Percentiles rank a stretch among this genome's conserved stretches.
Conservation (phyloP, 2,888 invertebrate species). For the Hypomecis punctinalis region DNA sequence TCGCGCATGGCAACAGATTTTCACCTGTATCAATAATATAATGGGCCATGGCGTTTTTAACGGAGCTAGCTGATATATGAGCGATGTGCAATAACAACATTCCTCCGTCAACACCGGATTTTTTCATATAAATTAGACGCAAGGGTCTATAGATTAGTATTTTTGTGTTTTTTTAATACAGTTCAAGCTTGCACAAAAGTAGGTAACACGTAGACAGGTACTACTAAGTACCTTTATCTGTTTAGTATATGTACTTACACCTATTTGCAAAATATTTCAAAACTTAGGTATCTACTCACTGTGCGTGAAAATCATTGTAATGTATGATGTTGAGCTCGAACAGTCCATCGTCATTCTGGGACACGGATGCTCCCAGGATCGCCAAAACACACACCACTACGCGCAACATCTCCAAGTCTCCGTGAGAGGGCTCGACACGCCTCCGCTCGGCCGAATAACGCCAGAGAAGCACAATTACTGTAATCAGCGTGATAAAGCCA, state of each 20-base stretch:
- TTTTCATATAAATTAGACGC: no score
- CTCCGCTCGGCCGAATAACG: constrained; percentile 19
- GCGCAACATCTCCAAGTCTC: constrained; percentile 36
- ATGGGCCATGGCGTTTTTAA: no score
- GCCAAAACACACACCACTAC: constrained; percentile 44
- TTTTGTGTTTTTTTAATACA: no score
- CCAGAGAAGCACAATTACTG: constrained; percentile 5
- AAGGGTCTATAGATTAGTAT: no score
- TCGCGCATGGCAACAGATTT: no score
- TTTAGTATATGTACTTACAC: not conserved
- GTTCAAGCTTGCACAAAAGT: no score
- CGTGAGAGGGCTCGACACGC: constrained; percentile 14
- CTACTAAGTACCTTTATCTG: no score
- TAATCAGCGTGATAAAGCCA: constrained; percentile 29
- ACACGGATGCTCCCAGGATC: constrained; percentile 45
- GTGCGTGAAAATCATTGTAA: constrained; percentile 85
- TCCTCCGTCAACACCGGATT: no score
- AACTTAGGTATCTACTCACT: constrained; percentile 70
- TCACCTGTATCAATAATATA: no score
- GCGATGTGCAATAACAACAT: no score
- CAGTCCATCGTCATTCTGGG: constrained; percentile 53
- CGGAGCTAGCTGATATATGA: no score
- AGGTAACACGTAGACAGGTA: no score
- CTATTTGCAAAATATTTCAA: constrained; percentile 1
- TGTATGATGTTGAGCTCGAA: constrained; percentile 79